phyloP scores from a whole-genome alignment of 2,113 vertebrate genomes.

The Pungitius pungitius region DNA sequence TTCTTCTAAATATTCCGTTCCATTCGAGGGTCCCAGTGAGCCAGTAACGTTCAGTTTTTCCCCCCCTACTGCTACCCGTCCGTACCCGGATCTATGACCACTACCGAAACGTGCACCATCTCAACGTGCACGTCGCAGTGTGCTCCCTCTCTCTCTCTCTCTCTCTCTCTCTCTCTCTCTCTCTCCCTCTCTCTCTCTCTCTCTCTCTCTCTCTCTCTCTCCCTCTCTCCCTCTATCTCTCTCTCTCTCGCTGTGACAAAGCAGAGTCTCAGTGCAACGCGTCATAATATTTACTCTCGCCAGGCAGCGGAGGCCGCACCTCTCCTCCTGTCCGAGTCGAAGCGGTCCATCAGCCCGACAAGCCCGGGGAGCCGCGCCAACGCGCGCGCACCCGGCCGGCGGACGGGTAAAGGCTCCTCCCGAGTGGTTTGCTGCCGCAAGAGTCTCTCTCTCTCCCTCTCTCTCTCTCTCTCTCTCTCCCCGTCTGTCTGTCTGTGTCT shows the following conservation, averaged over 20 bases:
- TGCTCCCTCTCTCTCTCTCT: too few relatives aligned
- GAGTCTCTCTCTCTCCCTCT: conserved; percentile 2
- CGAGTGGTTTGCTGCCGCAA: conserved; percentile 23
- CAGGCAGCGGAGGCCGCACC: conserved; percentile 64
- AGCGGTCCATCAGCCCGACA: conserved; percentile 76
- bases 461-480: neutral
- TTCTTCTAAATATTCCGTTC: neutral
- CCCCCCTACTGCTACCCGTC: neutral
- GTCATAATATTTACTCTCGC: conserved; percentile 79
- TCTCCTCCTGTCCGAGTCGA: conserved; percentile 61
- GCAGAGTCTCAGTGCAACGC: too few relatives aligned
- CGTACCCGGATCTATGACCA: neutral
- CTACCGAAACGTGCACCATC: neutral
- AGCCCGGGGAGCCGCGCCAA: conserved; percentile 59
- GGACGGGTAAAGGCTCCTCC: conserved; percentile 30
- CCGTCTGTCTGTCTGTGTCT: conserved; percentile 1
- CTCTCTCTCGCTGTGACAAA: too few relatives aligned
- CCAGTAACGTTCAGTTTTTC: neutral
- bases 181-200: too few relatives aligned
- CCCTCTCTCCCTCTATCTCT: too few relatives aligned
- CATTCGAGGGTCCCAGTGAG: neutral
- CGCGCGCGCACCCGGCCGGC: conserved; percentile 53
- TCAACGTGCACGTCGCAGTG: neutral
- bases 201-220: too few relatives aligned
- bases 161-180: too few relatives aligned